Evolutionary conservation across 1,140 invertebrate genomes (phyloP).

Genomic region (Hirudo medicinalis): DNA sequence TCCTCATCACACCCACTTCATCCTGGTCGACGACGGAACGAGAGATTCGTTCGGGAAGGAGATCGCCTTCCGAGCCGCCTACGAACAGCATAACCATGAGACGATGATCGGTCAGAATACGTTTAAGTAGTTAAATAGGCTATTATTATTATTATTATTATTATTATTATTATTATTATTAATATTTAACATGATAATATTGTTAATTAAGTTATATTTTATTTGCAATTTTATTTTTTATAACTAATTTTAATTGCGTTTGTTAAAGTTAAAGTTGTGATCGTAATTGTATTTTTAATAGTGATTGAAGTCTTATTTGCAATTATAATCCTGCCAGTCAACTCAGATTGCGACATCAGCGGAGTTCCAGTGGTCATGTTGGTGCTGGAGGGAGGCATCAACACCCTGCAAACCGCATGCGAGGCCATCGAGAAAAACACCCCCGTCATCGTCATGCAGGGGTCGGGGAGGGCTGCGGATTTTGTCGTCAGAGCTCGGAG

Average conservation of each 20-base stretch:
- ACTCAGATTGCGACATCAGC: background rate
- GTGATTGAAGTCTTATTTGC: no score
- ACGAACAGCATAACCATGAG: slow-evolving; percentile 26
- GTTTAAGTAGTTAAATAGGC: no score
- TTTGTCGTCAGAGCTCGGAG: slow-evolving; percentile 34
- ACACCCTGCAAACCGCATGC: slow-evolving; percentile 36
- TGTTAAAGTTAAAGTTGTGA: no score
- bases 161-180: no score
- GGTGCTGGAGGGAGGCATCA: slow-evolving; percentile 41
- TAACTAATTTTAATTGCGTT: no score
- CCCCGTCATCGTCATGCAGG: slow-evolving; percentile 39
- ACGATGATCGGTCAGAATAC: no score
- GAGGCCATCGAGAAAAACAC: slow-evolving; percentile 34
- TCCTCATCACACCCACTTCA: slow-evolving; percentile 43
- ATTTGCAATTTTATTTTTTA: no score
- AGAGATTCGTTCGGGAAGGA: slow-evolving; percentile 36
- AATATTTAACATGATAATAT: no score
- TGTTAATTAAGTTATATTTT: no score
- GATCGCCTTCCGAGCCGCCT: slow-evolving; percentile 34
- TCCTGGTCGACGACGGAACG: slow-evolving; percentile 41
- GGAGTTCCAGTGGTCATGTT: slow-evolving; percentile 37
- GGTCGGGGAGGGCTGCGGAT: slow-evolving; percentile 40
- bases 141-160: no score
- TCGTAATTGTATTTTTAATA: no score
- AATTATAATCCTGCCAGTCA: no score